Conservation (phyloP, 2,888 invertebrate genomes). For the Athalia circularis region DNA sequence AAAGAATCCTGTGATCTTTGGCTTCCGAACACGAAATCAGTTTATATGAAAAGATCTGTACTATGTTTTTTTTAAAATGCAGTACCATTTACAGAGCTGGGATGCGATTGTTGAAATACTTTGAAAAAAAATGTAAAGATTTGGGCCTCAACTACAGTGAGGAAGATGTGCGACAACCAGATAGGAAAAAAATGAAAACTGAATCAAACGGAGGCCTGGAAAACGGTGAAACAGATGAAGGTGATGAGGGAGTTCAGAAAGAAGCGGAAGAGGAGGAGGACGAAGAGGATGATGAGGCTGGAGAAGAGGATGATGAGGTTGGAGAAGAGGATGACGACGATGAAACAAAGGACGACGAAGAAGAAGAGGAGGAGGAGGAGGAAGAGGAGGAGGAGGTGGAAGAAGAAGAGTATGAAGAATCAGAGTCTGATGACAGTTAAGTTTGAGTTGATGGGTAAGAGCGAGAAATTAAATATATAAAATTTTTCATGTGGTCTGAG, state of each 20-base stretch:
- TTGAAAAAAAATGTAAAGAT: constrained; percentile 83
- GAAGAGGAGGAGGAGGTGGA: constrained; percentile 34
- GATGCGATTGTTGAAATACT: constrained; percentile 81
- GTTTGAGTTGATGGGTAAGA: not conserved
- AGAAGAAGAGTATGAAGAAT: constrained; percentile 26
- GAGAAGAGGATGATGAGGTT: constrained; percentile 46
- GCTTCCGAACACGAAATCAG: constrained; percentile 69
- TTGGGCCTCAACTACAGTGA: constrained; percentile 76
- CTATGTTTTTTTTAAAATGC: constrained; percentile 45
- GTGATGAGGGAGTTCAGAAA: constrained; percentile 64
- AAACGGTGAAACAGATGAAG: constrained; percentile 59
- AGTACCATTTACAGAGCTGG: constrained; percentile 82
- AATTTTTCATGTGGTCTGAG: not conserved
- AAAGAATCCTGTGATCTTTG: constrained; percentile 64
- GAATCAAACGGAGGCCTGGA: constrained; percentile 46
- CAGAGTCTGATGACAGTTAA: constrained; percentile 45
- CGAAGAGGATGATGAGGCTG: constrained; percentile 48
- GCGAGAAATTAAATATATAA: not conserved
- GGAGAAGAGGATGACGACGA: constrained; percentile 49
- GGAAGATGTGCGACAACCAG: constrained; percentile 73
- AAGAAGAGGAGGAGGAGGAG: constrained; percentile 36
- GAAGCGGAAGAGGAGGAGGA: constrained; percentile 54
- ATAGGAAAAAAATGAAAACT: constrained; percentile 64
- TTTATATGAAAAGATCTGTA: constrained; percentile 25
- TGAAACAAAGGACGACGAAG: constrained; percentile 44